Percentiles rank a stretch among this genome's conserved stretches.
Conservation (phyloP, 2,888 invertebrate species). For the Thelaira solivaga region DNA sequence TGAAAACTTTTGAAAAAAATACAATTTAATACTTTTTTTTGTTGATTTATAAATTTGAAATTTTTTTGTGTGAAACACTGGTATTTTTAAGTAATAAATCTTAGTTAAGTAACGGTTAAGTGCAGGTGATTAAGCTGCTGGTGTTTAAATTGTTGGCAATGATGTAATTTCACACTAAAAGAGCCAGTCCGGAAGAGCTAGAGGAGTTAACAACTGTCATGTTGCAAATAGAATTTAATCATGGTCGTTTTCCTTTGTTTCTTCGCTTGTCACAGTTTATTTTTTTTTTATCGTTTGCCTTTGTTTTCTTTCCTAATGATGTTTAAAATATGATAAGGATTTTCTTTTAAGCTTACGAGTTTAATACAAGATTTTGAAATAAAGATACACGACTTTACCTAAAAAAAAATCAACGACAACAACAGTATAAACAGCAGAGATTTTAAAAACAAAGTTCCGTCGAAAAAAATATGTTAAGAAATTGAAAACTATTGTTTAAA, state of each 20-base stretch:
- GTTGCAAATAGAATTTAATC: constrained; percentile 44
- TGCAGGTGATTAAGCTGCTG: constrained; percentile 37
- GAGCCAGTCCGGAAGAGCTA: not conserved
- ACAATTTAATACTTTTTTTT: constrained; percentile 1
- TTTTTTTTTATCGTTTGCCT: not conserved
- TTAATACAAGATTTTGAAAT: constrained; percentile 31
- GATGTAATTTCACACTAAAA: constrained; percentile 34
- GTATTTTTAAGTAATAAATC: not conserved
- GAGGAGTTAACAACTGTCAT: constrained; percentile 48
- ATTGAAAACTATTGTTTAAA: constrained; percentile 47
- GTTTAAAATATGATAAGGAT: constrained; percentile 51
- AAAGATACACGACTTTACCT: constrained; percentile 50
- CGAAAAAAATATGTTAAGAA: constrained; percentile 24
- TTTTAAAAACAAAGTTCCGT: constrained; percentile 42
- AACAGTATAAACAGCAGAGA: not conserved
- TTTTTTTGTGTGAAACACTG: not conserved
- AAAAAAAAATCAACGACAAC: no score
- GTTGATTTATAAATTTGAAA: no score
- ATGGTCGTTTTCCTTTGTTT: constrained; percentile 9
- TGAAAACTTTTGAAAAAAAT: constrained; percentile 24
- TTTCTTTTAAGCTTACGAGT: constrained; percentile 13
- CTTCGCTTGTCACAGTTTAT: not conserved
- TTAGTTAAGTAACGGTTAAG: constrained; percentile 2
- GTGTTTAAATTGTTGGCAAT: constrained; percentile 19
- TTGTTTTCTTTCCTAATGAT: constrained; percentile 50